Conservation (phyloP, 2,113 vertebrate species). For the Halichoeres trimaculatus region DNA sequence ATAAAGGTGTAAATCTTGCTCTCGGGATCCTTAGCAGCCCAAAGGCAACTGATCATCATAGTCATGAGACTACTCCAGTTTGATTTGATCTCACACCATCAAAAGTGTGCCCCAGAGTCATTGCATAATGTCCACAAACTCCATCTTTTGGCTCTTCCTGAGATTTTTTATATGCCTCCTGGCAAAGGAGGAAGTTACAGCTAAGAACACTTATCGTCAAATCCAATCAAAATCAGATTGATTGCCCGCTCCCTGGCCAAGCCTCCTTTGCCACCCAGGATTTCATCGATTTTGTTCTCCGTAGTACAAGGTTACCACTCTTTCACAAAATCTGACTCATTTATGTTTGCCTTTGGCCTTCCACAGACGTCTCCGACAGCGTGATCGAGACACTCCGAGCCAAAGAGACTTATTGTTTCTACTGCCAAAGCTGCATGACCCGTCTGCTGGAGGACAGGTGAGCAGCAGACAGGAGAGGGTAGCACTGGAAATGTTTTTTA, state of each 20-base stretch:
- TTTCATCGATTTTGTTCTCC: constrained; percentile 56
- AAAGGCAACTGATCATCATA: constrained; percentile 29
- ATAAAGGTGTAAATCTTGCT: constrained; percentile 33
- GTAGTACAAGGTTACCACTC: constrained; percentile 52
- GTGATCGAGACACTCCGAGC: constrained; percentile 82
- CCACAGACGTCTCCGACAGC: constrained; percentile 79
- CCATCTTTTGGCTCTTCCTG: constrained; percentile 4
- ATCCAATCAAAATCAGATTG: constrained; percentile 52
- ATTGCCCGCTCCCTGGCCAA: constrained; percentile 31
- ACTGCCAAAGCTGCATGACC: constrained; percentile 91
- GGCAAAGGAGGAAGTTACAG: constrained; percentile 16
- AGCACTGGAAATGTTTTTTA: constrained; percentile 46
- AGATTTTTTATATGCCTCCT: constrained; percentile 1
- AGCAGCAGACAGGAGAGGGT: constrained; percentile 67
- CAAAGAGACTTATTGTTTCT: constrained; percentile 84
- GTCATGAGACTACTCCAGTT: constrained; percentile 16
- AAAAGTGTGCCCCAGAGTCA: constrained; percentile 5
- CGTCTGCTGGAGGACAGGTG: constrained; percentile 87
- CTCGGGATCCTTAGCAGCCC: constrained; percentile 6
- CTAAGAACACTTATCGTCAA: constrained; percentile 45
- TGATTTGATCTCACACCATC: constrained; percentile 10
- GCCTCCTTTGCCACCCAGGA: constrained; percentile 38
- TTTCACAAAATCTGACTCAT: constrained; percentile 45
- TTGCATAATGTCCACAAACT: constrained; percentile 27
- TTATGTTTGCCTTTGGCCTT: constrained; percentile 53